These are phyloP conservation scores for Antechinus stuartii DNA, from an alignment of 2,113 vertebrate genomes.

Conservation along the genomic window DNA sequence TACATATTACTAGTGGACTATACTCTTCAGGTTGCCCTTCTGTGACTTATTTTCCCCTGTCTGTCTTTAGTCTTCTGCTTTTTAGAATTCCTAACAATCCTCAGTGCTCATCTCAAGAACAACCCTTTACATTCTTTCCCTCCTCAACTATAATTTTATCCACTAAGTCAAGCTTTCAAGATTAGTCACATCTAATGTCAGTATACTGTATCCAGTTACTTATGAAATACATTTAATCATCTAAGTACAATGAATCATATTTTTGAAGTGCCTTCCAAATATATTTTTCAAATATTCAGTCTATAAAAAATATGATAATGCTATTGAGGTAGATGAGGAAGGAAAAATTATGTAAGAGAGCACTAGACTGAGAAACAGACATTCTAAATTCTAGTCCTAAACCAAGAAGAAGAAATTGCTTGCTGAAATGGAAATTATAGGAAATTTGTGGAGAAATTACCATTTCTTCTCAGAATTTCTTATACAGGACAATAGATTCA, in stretches of 20 bases:
- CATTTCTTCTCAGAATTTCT: neutral
- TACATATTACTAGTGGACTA: neutral
- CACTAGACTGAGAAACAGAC: neutral
- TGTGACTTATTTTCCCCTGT: neutral
- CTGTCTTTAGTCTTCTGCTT: neutral
- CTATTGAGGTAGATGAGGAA: neutral
- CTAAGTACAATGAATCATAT: neutral
- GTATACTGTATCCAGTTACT: neutral
- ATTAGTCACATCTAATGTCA: neutral
- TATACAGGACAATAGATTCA: neutral
- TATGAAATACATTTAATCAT: neutral
- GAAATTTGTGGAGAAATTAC: neutral
- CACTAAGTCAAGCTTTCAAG: neutral
- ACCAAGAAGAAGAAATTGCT: neutral
- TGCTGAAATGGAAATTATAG: neutral
- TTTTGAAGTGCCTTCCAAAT: neutral
- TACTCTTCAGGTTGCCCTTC: neutral
- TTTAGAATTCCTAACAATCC: neutral
- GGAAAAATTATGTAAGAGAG: neutral
- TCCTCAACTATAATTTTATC: neutral
- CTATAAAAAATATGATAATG: neutral
- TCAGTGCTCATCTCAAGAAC: neutral
- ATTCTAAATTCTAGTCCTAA: neutral
- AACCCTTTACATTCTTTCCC: neutral
- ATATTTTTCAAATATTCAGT: neutral